Evolutionary conservation across 2,888 invertebrate species (phyloP).

Genomic region (Chalcis sispes): DNA sequence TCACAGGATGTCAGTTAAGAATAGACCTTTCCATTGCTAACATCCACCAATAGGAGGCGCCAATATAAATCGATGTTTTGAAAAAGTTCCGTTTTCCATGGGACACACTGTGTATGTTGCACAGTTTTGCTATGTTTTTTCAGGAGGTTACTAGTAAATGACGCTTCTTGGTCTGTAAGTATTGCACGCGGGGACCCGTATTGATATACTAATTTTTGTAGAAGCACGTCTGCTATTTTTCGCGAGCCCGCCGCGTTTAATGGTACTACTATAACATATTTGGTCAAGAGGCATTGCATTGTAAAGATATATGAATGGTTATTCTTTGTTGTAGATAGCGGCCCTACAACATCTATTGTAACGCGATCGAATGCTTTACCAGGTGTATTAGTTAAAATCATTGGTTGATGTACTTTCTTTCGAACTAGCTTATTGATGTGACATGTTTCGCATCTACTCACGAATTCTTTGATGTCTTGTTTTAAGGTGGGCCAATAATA

Average conservation of each 20-base stretch:
- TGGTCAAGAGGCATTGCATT: slow-evolving; percentile 36
- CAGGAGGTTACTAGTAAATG: slow-evolving; percentile 15
- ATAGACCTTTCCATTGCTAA: no score
- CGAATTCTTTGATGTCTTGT: background rate
- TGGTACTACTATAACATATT: slow-evolving; percentile 20
- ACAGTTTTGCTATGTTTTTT: slow-evolving; percentile 21
- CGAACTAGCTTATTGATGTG: slow-evolving; percentile 31
- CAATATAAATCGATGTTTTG: no score
- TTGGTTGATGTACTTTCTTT: slow-evolving; percentile 14
- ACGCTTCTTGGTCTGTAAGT: slow-evolving; percentile 31
- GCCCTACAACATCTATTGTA: slow-evolving; percentile 19
- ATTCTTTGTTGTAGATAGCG: background rate
- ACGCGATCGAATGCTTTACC: slow-evolving; percentile 31
- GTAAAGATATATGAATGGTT: slow-evolving; percentile 18
- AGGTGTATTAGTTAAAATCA: slow-evolving; percentile 36
- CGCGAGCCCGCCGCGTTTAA: background rate
- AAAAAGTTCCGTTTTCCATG: no score
- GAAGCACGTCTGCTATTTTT: background rate
- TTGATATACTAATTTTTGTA: slow-evolving; percentile 10
- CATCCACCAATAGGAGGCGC: no score
- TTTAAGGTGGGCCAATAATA: slow-evolving; percentile 33
- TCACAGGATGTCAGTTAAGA: no score
- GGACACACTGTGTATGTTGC: no score
- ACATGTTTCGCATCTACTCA: background rate
- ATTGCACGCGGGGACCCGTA: slow-evolving; percentile 16